A percentile compares a stretch with the other conserved stretches of the same genome.
Evolutionary conservation across 1,140 invertebrate species (phyloP).

Genomic region (Antheraea mylitta): DNA sequence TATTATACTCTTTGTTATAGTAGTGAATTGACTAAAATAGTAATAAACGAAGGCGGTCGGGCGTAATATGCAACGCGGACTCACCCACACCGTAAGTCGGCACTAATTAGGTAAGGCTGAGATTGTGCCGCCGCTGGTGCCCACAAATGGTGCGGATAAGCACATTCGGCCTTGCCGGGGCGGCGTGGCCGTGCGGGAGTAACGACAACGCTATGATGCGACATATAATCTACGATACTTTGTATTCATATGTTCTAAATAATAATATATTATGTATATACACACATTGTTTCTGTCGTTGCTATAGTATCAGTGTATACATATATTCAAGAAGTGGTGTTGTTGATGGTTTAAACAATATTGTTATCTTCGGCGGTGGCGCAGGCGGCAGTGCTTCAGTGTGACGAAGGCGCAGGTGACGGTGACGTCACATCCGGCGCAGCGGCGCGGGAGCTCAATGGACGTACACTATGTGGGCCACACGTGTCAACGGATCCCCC

Average conservation of each 20-base stretch:
- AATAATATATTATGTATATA: background rate
- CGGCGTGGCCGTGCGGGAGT: constrained; percentile 49
- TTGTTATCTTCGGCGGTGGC: constrained; percentile 11
- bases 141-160: constrained; percentile 61
- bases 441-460: constrained; percentile 54
- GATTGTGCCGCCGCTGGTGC: constrained; percentile 39
- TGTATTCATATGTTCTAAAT: background rate
- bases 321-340: background rate
- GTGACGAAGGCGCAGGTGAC: constrained; percentile 47
- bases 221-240: background rate
- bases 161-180: constrained; percentile 57
- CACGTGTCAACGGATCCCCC: constrained; percentile 56
- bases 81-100: constrained; percentile 60
- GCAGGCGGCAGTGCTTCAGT: constrained; percentile 1
- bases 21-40: constrained; percentile 54
- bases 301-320: background rate
- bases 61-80: constrained; percentile 46
- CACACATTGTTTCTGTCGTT: too few species aligned
- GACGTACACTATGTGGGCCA: constrained; percentile 68
- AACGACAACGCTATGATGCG: constrained; percentile 36
- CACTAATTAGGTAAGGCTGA: constrained; percentile 63
- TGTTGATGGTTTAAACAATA: background rate
- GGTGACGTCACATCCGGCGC: constrained; percentile 62
- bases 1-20: constrained; percentile 12
- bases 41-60: constrained; percentile 59